Conservation (phyloP, 2,113 vertebrate species). For the Anguilla japonica region DNA sequence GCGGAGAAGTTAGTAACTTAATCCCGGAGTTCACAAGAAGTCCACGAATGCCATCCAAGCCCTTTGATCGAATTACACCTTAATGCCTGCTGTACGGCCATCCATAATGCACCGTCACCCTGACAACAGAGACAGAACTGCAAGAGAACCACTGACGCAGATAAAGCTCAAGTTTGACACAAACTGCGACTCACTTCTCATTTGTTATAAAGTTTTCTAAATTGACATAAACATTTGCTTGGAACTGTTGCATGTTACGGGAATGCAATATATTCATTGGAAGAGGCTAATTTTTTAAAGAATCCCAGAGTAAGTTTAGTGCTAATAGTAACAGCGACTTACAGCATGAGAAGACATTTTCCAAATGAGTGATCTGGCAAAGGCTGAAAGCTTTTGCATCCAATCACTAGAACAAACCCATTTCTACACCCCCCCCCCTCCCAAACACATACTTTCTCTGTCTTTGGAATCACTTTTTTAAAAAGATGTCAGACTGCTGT, state of each 20-base stretch:
- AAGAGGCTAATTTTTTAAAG: not conserved
- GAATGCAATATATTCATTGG: not conserved
- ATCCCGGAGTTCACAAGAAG: slow-evolving; percentile 54
- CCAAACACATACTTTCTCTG: not conserved
- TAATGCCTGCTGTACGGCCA: slow-evolving; percentile 38
- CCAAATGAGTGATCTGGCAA: not conserved
- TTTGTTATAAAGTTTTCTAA: not conserved
- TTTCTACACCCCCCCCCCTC: not conserved
- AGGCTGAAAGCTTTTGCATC: too few species aligned
- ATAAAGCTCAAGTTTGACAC: not conserved
- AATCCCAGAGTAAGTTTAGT: slow-evolving; percentile 17
- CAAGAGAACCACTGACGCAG: slow-evolving; percentile 33
- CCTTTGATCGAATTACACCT: slow-evolving; percentile 60
- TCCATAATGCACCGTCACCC: slow-evolving; percentile 39
- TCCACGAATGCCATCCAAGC: slow-evolving; percentile 54
- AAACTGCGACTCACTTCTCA: not conserved
- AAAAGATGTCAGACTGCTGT: not conserved
- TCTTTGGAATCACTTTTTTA: not conserved
- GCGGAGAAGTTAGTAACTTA: slow-evolving; percentile 56
- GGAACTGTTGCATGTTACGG: not conserved
- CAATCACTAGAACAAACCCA: too few species aligned
- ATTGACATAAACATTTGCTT: not conserved
- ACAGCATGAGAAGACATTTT: not conserved
- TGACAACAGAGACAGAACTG: slow-evolving; percentile 23
- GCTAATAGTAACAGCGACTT: not conserved